Evolutionary conservation across 2,888 invertebrate species (phyloP), one percentile per base, ranked within the genome.

Genomic region (Zaprionus lineosus): DNA sequence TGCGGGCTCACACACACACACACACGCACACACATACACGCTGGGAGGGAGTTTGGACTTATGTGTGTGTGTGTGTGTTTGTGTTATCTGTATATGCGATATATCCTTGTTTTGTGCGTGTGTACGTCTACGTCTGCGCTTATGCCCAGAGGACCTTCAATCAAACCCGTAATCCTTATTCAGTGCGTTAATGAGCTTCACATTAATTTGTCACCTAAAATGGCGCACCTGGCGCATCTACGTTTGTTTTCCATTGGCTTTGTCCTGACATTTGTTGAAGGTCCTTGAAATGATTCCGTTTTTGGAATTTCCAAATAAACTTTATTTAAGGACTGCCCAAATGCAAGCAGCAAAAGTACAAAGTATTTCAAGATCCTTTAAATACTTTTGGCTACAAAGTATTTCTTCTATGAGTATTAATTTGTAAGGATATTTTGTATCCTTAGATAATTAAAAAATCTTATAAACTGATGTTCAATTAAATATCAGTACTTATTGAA

Each of bases 91-190:
- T 52, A 58, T 52, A 36, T 59, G 57, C 16, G 19, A 9, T 43
- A 40, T 56, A 48, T 66, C 24, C 47, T 12, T 47, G 24, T 63
- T 44, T 50, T 47, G 55, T 46, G 28, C 24, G 26, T 46, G 62
- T 19, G 14, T 9, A 19, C 40, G 53, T 36, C 40, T 31, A 31
- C 48, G 57, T 36, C 58, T 58, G 66, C 58, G 62, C 74, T 74
- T 71, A 61, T 64, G 65, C 84, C 70, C 70, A 55, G 43, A 83
- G 86, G 72, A 85, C 85, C 67, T 84, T 86, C 86, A 77, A 84
- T 86, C 85, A 85, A 77, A 86, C 60, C 43, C 67, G 67, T 86
- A 84, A 84, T 85, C 84, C 86, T 81, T 83, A 79, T 83, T 86
- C 86, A 86, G 81, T 83, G 70, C 81, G 74, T 73, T 86, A 84